Evolutionary conservation across 2,797 vertebrate genomes (phyloP).

Genomic region (Cebuella pygmaea): DNA sequence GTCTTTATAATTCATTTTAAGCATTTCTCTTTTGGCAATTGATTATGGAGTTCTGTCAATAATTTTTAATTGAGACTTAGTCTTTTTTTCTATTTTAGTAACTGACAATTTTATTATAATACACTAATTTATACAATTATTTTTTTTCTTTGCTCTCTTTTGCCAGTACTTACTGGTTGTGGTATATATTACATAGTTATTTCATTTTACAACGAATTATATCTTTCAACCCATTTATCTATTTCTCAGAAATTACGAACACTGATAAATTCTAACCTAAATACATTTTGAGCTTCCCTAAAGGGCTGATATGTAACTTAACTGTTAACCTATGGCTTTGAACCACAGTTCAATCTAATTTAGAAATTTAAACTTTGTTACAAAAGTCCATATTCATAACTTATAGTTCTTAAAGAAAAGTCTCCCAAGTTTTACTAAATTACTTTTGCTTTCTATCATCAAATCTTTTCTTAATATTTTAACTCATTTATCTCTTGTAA

Average conservation of each 20-base stretch:
- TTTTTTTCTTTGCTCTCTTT: neutral
- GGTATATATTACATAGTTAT: neutral
- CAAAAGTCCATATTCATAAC: neutral
- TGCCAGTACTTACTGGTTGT: neutral
- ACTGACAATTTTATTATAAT: neutral
- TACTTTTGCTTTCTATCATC: neutral
- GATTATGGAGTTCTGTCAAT: neutral
- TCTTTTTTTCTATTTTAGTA: neutral
- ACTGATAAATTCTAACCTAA: neutral
- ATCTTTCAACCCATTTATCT: neutral
- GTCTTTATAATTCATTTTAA: neutral
- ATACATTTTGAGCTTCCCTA: neutral
- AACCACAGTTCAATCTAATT: neutral
- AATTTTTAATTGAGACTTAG: neutral
- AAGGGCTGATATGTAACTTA: neutral
- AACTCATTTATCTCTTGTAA: neutral
- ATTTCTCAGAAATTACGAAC: neutral
- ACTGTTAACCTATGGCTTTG: neutral
- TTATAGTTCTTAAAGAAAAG: neutral
- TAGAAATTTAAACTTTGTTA: neutral
- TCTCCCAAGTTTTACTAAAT: neutral
- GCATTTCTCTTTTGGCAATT: neutral
- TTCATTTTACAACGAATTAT: neutral
- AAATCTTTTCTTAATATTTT: slow-evolving; percentile 29
- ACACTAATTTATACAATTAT: neutral